Evolutionary conservation across 2,113 vertebrate genomes (phyloP).

Genomic region (Micronycteris hirsuta): DNA sequence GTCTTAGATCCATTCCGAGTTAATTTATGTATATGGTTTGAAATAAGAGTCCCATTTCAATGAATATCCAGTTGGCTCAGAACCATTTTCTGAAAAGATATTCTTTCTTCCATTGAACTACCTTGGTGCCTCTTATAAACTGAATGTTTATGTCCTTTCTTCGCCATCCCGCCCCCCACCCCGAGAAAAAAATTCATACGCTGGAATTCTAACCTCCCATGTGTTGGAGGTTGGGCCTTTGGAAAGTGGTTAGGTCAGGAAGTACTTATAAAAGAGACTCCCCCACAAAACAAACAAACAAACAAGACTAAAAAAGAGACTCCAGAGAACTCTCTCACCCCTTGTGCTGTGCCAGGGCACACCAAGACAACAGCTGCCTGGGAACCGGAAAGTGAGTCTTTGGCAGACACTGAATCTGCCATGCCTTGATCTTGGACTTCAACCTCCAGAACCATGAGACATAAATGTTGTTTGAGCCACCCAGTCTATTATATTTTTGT

Average conservation of each 20-base stretch:
- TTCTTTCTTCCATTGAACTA: background rate
- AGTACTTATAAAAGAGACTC: background rate
- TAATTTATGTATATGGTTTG: background rate
- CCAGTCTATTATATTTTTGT: background rate
- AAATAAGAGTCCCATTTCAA: background rate
- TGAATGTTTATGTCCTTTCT: background rate
- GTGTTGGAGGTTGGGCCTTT: background rate
- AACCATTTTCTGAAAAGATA: background rate
- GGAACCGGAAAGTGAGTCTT: background rate
- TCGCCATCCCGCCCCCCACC: accelerated
- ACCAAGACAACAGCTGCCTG: background rate
- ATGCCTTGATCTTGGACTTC: background rate
- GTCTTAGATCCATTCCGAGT: background rate
- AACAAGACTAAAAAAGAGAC: background rate
- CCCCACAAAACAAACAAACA: too few relatives aligned
- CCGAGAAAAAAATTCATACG: background rate
- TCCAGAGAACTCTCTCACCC: background rate
- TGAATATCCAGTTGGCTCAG: background rate
- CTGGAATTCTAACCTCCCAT: background rate
- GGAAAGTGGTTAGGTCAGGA: background rate
- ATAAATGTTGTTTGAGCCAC: background rate
- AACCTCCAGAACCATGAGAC: background rate
- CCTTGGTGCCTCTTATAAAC: background rate
- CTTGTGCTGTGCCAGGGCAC: background rate
- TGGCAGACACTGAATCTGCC: background rate